These are phyloP conservation scores for Morone saxatilis DNA, from an alignment of 2,113 vertebrate genomes.

Conservation along the genomic window DNA sequence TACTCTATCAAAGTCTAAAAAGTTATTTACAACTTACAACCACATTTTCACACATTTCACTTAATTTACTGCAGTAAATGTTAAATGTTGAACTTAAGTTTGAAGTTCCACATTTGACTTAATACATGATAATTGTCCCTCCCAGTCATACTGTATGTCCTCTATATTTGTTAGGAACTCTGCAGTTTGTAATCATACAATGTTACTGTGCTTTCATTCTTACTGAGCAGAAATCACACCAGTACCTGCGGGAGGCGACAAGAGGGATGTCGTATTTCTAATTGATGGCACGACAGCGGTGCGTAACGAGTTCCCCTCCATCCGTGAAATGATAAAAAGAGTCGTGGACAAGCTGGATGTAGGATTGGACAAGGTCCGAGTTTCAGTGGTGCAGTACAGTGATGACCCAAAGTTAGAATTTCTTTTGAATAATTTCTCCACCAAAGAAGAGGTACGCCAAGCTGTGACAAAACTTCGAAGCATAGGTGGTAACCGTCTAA, in stretches of 20 bases:
- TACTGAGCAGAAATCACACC: slow-evolving; percentile 55
- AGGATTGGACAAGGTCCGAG: slow-evolving; percentile 88
- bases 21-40: background rate
- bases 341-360: slow-evolving; percentile 90
- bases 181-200: background rate
- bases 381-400: slow-evolving; percentile 94
- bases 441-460: slow-evolving; percentile 88
- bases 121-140: background rate
- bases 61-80: background rate
- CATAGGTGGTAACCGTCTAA: slow-evolving; percentile 87
- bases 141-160: background rate
- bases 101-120: background rate
- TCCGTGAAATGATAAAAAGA: slow-evolving; percentile 88
- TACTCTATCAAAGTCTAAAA: background rate
- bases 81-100: background rate
- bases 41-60: background rate
- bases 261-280: slow-evolving; percentile 94
- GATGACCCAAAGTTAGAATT: slow-evolving; percentile 90
- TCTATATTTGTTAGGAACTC: background rate
- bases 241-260: slow-evolving; percentile 73
- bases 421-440: slow-evolving; percentile 88
- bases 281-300: slow-evolving; percentile 90
- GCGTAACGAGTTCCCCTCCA: slow-evolving; percentile 85
- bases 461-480: slow-evolving; percentile 85
- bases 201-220: slow-evolving; percentile 37